phyloP scores from a whole-genome alignment of 35 echinoderm and acorn worm genomes.

The Acanthaster planci region DNA sequence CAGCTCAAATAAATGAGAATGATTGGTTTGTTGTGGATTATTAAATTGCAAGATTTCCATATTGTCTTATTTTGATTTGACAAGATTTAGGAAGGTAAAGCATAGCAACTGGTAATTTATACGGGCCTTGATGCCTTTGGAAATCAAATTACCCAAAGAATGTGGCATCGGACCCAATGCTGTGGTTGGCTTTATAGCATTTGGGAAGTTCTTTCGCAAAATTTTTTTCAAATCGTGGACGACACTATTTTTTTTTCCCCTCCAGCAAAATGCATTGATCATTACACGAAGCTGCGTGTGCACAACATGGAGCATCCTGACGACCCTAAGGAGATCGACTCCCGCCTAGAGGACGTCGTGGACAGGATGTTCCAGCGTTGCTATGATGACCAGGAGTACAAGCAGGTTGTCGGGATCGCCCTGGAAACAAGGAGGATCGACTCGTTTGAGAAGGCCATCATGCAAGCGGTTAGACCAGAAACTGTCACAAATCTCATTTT shows the following conservation, averaged over 20 bases:
- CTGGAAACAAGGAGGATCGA: conserved; percentile 90
- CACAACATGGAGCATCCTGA: conserved; percentile 87
- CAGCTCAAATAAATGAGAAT: too few relatives aligned
- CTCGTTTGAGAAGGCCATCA: conserved; percentile 84
- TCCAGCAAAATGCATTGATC: conserved; percentile 94
- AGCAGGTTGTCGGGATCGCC: conserved; percentile 94
- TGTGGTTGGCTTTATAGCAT: background rate
- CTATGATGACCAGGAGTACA: conserved; percentile 80
- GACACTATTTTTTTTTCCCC: background rate
- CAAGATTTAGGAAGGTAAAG: too few relatives aligned
- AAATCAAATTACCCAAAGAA: too few relatives aligned
- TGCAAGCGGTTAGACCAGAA: conserved; percentile 61
- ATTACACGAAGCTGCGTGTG: conserved; percentile 75
- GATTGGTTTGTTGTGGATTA: too few relatives aligned
- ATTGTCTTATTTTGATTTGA: too few relatives aligned
- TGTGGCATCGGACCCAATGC: background rate
- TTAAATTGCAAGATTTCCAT: too few relatives aligned
- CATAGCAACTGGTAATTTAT: too few relatives aligned
- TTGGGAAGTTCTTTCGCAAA: background rate
- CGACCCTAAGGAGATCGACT: conserved; percentile 73
- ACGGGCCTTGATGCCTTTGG: too few relatives aligned
- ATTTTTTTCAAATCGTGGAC: background rate
- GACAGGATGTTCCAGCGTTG: conserved; percentile 97
- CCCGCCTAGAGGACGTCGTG: conserved; percentile 75
- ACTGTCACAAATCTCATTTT: background rate